Percentiles rank a stretch among this genome's conserved stretches.
Evolutionary conservation across 2,113 vertebrate genomes (phyloP).

Genomic region (Tenebrosternarchus preto): DNA sequence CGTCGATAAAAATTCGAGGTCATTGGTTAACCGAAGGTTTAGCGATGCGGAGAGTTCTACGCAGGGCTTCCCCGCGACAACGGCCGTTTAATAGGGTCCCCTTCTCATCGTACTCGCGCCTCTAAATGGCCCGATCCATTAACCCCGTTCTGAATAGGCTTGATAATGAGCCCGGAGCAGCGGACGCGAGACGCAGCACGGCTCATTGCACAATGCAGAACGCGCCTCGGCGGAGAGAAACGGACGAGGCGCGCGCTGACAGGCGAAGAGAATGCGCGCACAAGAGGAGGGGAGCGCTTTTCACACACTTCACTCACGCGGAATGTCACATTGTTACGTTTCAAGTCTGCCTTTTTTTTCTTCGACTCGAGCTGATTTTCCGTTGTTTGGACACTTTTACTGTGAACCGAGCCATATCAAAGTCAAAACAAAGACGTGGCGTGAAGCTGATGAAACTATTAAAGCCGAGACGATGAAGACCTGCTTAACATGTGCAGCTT

Average conservation of each 20-base stretch:
- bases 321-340: conserved; percentile 45
- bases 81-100: conserved; percentile 69
- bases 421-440: conserved; percentile 43
- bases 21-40: background rate
- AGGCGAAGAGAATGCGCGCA: conserved; percentile 62
- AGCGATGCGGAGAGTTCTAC: background rate
- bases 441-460: conserved; percentile 39
- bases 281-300: conserved; percentile 27
- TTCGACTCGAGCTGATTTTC: conserved; percentile 14
- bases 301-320: conserved; percentile 51
- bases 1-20: background rate
- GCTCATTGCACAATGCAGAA: conserved; percentile 76
- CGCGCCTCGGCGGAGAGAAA: conserved; percentile 65
- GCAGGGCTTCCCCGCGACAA: conserved; percentile 33
- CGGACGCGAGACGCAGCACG: conserved; percentile 66
- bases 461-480: conserved; percentile 26
- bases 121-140: conserved; percentile 82
- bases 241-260: conserved; percentile 69
- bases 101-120: conserved; percentile 71
- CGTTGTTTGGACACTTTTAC: conserved; percentile 46
- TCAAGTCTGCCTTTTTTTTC: conserved; percentile 1
- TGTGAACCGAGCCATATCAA: conserved; percentile 43
- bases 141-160: conserved; percentile 76
- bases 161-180: conserved; percentile 74
- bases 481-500: conserved; percentile 48